These are phyloP conservation scores for Talpa occidentalis DNA, from an alignment of 2,113 vertebrate species.

Conservation along the genomic window DNA sequence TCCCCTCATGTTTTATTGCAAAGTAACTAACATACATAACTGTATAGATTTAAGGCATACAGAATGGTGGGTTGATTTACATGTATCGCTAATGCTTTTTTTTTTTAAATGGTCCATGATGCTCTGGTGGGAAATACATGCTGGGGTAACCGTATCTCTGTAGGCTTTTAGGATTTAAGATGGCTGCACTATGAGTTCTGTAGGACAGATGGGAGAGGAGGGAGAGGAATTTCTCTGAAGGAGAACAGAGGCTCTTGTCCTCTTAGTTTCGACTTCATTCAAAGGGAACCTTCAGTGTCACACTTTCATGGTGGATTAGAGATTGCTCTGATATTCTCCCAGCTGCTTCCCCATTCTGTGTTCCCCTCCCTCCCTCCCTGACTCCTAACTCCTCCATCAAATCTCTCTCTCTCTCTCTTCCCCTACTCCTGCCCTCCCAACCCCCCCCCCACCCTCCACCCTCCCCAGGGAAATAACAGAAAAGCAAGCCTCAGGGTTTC, in stretches of 20 bases:
- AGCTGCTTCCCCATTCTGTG: neutral
- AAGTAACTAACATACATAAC: neutral
- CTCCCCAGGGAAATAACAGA: slow-evolving; percentile 61
- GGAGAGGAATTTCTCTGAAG: slow-evolving; percentile 5
- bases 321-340: neutral
- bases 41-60: neutral
- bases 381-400: fast-evolving
- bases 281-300: slow-evolving; percentile 11
- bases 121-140: neutral
- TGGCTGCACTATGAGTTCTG: neutral
- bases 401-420: neutral
- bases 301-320: neutral
- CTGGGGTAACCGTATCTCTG: neutral
- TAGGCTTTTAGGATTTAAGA: neutral
- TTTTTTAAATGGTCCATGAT: neutral
- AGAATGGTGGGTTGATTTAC: neutral
- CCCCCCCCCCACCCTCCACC: neutral
- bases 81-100: neutral
- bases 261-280: neutral
- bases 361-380: neutral
- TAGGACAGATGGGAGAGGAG: neutral
- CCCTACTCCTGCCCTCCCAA: too few relatives aligned
- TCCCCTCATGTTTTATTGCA: neutral
- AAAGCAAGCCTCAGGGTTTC: slow-evolving; percentile 7
- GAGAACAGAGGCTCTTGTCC: neutral